These are phyloP conservation scores for Lemur catta DNA, from an alignment of 2,797 vertebrate genomes.

Conservation along the genomic window DNA sequence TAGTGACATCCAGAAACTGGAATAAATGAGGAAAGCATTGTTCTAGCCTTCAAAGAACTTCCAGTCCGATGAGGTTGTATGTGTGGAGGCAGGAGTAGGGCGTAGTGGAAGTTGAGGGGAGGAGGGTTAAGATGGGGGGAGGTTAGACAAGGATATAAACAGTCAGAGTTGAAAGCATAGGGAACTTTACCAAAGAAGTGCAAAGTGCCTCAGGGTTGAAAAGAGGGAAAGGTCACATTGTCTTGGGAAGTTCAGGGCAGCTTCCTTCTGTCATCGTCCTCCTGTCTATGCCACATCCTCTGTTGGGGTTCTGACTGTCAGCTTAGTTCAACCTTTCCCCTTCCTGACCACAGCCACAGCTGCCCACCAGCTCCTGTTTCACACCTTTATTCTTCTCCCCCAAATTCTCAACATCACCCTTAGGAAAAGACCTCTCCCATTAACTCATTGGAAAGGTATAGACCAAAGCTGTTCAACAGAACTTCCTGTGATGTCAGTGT, in stretches of 20 bases:
- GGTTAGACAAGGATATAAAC: neutral
- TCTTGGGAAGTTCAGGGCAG: neutral
- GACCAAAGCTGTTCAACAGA: neutral
- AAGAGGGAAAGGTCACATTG: neutral
- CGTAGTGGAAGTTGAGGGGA: neutral
- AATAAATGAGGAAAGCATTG: neutral
- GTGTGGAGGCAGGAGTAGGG: fast-evolving
- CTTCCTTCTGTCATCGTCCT: neutral
- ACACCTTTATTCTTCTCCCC: neutral
- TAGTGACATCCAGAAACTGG: neutral
- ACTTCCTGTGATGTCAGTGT: neutral
- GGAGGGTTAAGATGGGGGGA: fast-evolving
- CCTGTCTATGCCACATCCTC: neutral
- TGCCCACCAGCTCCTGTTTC: neutral
- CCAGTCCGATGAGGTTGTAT: neutral
- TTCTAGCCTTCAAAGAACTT: neutral
- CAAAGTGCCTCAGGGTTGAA: neutral
- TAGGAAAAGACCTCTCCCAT: neutral
- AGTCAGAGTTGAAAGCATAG: neutral
- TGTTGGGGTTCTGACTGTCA: neutral
- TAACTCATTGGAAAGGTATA: neutral
- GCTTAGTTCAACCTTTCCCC: neutral
- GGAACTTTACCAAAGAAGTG: neutral
- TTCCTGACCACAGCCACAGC: neutral
- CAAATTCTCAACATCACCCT: neutral